Evolutionary conservation across 2,888 invertebrate species (phyloP), one percentile per base, ranked within the genome.

Genomic region (Xestia rhomboidea): DNA sequence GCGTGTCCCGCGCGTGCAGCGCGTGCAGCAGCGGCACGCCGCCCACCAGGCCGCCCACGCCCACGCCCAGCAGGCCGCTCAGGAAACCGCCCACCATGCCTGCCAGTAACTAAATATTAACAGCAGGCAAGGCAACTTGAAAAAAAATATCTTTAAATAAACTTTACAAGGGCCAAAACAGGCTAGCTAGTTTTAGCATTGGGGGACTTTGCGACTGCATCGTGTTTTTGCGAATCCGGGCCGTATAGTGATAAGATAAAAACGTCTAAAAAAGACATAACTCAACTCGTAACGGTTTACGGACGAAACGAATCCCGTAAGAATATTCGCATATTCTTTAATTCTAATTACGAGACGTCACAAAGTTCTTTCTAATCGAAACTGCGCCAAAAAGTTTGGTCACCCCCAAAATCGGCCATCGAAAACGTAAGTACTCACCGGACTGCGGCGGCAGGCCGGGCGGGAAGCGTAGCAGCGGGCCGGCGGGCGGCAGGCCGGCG

Each of bases 401-500:
- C 15, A 57, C 13, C 13, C n/a, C 11, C 13, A 54, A n/a, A n/a
- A 54, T 5, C 54, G 1, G n/a, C 11, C 13, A n/a, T n/a, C 54
- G 11, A 0, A n/a, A 24, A 54, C n/a, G 4, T 51, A 54, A n/a
- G n/a, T n/a, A 0, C 10, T 34, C 77, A 95, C 95, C 94, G 0
- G 95, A 92, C 57, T 95, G 95, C 10, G 94, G 95, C 18, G 94
- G 94, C 92, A 95, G 87, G 0, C 92, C 93, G 0, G 93, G 97
- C 84, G 92, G 97, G 96, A 97, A 97, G 90, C 93, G 96, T 87
- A 94, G 94, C 93, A 93, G 93, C 66, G 93, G 89, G 0, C 92
- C 91, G 0, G 90, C 63, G 5, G 93, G 92, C 27, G 93, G 92
- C 79, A 94, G 77, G 0, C 93, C 92, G 0, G 90, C 63, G 5